Base-by-base conservation (phyloP, 2,888 invertebrate species). In the Drosophila tripunctata region DNA sequence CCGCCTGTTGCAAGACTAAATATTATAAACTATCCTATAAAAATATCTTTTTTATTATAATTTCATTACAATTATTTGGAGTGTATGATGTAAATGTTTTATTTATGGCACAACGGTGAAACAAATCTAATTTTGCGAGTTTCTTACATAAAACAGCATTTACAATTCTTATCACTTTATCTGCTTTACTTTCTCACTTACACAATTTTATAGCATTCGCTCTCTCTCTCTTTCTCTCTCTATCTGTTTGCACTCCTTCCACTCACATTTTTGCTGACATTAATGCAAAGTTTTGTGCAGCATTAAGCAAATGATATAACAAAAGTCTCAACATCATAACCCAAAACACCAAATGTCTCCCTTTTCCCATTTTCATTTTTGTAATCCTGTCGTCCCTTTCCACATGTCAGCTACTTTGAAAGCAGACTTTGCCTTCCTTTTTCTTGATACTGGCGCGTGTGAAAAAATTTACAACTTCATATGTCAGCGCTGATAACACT, bases 401-500 rank as follows among this genome's bases (percentile, higher is more conserved):
- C 27, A 40, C 47, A 17, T 41, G 35, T 40, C 19, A 31, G 8
- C 47, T 40, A 17, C 35, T 35, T 30, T 10, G 17, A 24, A 5
- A 17, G 2, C 7, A 4, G 7, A 1, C 14, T 10, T 38, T 14
- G n/a, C 22, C 36, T 30, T 8, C 38, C 12, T 41, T 60, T 50
- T 66, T 65, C 36, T 27, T 17, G 14, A 30, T 47, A 31, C 54
- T 48, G 15, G 44, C 30, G 43, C 38, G 38, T 50, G 38, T 21
- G 30, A 36, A 22, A 36, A 69, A 86, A 87, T 88, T 86, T 76
- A 88, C 77, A 86, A 76, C 71, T 83, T 88, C 71, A 83, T 88
- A 82, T 85, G 78, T 67, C 69, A 61, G 64, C 21, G 35, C 44
- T 57, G 74, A 77, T 84, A 65, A 50, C 74, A 27, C 27, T 27